Percentiles rank a stretch among this genome's conserved stretches.
These are phyloP conservation scores for Cremastinae sp. DNA, from an alignment of 2,888 invertebrate species.

Conservation along the genomic window DNA sequence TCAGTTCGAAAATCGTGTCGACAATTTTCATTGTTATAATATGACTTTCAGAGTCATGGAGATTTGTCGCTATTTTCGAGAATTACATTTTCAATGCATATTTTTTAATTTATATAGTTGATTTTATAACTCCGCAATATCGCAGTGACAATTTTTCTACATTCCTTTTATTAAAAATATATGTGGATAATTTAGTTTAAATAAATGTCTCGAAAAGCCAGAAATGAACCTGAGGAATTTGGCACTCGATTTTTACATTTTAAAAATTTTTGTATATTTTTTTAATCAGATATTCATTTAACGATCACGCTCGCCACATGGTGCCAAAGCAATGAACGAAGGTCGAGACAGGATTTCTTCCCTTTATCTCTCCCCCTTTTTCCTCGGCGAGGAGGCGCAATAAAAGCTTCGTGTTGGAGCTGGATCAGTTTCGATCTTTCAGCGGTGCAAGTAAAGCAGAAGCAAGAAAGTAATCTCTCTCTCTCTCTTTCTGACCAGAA, in stretches of 20 bases:
- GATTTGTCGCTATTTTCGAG: no score
- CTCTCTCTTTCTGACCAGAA: conserved; percentile 17
- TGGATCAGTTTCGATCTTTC: conserved; percentile 36
- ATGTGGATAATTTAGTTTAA: background rate
- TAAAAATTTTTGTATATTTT: conserved; percentile 37
- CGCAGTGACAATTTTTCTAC: no score
- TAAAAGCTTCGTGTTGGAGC: conserved; percentile 30
- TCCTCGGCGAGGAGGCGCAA: conserved; percentile 32
- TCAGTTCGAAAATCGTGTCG: background rate
- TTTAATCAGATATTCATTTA: conserved; percentile 61
- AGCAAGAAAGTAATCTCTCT: conserved; percentile 9
- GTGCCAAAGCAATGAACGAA: conserved; percentile 49
- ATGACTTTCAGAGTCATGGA: background rate
- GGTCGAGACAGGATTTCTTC: conserved; percentile 30
- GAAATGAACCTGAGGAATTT: background rate
- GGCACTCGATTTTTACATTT: background rate
- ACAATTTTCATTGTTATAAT: background rate
- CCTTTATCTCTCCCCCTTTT: conserved; percentile 18
- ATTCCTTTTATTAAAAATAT: no score
- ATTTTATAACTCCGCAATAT: no score
- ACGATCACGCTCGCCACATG: conserved; percentile 61
- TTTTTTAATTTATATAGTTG: no score
- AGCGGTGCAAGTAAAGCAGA: conserved; percentile 17
- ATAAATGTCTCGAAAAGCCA: background rate
- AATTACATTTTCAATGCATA: no score